Evolutionary conservation across 1,140 invertebrate genomes (phyloP).

Genomic region (Physella acuta): DNA sequence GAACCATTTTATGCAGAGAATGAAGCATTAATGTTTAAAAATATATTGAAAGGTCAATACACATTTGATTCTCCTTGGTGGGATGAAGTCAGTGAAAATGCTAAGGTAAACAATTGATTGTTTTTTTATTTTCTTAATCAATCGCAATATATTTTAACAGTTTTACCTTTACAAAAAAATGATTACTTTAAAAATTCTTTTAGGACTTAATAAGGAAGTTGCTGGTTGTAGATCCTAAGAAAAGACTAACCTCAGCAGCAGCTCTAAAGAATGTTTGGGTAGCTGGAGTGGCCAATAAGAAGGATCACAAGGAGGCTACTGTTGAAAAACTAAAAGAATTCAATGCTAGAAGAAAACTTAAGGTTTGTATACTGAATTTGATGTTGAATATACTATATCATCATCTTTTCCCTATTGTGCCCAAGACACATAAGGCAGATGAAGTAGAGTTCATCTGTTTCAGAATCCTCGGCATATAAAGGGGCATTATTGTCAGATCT

Average conservation of each 20-base stretch:
- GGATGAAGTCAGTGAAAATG: slow-evolving; percentile 62
- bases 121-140: no score
- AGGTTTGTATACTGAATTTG: no score
- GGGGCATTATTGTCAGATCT: not conserved
- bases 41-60: slow-evolving; percentile 58
- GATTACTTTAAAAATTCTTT: not conserved
- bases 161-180: not conserved
- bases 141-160: not conserved
- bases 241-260: slow-evolving; percentile 38
- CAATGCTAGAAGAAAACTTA: slow-evolving; percentile 47
- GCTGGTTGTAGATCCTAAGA: slow-evolving; percentile 43
- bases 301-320: slow-evolving; percentile 42
- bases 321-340: slow-evolving; percentile 45
- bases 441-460: no score
- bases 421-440: no score
- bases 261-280: slow-evolving; percentile 49
- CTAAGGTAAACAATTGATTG: slow-evolving; percentile 52
- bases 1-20: slow-evolving; percentile 62
- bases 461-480: no score
- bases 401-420: no score
- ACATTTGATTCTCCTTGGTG: slow-evolving; percentile 61
- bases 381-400: not conserved
- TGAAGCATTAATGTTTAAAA: slow-evolving; percentile 54
- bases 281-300: slow-evolving; percentile 29
- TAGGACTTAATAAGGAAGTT: slow-evolving; percentile 46